Evolutionary conservation across 2,797 vertebrate species (phyloP), one percentile per base, ranked within the genome.

Genomic region (Martes flavigula): DNA sequence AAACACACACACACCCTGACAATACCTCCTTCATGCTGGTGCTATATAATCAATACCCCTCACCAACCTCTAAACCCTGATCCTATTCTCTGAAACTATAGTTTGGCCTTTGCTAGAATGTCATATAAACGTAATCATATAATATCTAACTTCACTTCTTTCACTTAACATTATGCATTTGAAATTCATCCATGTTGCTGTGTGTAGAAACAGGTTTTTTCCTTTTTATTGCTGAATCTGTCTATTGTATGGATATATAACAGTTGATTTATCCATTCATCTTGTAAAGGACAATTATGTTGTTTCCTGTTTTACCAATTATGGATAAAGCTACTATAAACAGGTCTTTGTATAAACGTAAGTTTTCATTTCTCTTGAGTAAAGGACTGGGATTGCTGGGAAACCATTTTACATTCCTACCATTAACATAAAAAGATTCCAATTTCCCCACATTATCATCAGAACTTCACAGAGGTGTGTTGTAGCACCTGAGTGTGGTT

Each of bases 241-340:
- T 70, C 58, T 58, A 64, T 5, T 86, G 11, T 48, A 64, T 23
- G 20, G 13, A 73, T n/a, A 78, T 6, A 51, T 11, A 70, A 54
- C 23, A 56, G 14, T 66, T 54, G 17, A 12, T 77, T 77, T 90
- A 91, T 58, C 23, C n/a, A 96, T 43, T 75, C 15, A 85, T 85
- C 56, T 94, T 10, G 32, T 54, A 7, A 93, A 94, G n/a, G 43
- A 46, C 38, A 90, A 23, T 14, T 89, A 51, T 4, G 13, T 30
- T 85, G 40, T 78, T 90, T 90, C 30, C 23, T 56, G 8, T 92
- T 86, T 54, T 77, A 20, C 66, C 51, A 20, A 84, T 72, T 48
- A 87, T 51, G 60, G 95, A 81, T 90, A 96, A 62, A 60, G 5
- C 25, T 92, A 32, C 13, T 79, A 32, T 75, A 92, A 93, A 82